A percentile compares a stretch with the other conserved stretches of the same genome.
Evolutionary conservation across 2,113 vertebrate genomes (phyloP).

Genomic region (Danionella cerebrum): DNA sequence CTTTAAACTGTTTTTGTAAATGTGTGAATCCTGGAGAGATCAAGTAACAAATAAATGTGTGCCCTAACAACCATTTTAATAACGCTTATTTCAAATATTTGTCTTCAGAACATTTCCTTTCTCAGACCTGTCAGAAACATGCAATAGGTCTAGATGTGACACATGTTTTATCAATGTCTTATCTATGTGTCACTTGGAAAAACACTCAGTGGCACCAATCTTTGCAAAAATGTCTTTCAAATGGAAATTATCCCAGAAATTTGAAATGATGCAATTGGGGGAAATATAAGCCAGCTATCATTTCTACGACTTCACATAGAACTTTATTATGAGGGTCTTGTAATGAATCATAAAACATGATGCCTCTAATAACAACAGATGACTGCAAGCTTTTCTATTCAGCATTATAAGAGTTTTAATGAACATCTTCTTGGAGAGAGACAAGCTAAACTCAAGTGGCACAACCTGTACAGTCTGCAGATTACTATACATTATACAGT

Average conservation of each 20-base stretch:
- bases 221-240: constrained; percentile 19
- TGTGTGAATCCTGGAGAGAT: too few species aligned
- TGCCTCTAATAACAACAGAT: neutral
- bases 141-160: neutral
- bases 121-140: neutral
- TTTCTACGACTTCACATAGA: constrained; percentile 26
- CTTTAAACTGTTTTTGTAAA: too few species aligned
- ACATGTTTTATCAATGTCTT: constrained; percentile 13
- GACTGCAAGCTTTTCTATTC: constrained; percentile 13
- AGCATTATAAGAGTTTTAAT: constrained; percentile 1
- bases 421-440: constrained; percentile 13
- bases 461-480: constrained; percentile 18
- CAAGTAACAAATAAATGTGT: too few species aligned
- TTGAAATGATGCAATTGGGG: constrained; percentile 32
- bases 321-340: neutral
- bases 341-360: neutral
- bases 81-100: too few species aligned
- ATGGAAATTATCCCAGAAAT: constrained; percentile 25
- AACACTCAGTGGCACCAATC: constrained; percentile 13
- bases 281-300: constrained; percentile 28
- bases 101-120: neutral
- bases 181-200: constrained; percentile 34
- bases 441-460: constrained; percentile 13
- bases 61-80: too few species aligned
- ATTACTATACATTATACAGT: constrained; percentile 31